These are phyloP conservation scores for Parelbella ahira DNA, from an alignment of 2,888 invertebrate species.

Conservation along the genomic window DNA sequence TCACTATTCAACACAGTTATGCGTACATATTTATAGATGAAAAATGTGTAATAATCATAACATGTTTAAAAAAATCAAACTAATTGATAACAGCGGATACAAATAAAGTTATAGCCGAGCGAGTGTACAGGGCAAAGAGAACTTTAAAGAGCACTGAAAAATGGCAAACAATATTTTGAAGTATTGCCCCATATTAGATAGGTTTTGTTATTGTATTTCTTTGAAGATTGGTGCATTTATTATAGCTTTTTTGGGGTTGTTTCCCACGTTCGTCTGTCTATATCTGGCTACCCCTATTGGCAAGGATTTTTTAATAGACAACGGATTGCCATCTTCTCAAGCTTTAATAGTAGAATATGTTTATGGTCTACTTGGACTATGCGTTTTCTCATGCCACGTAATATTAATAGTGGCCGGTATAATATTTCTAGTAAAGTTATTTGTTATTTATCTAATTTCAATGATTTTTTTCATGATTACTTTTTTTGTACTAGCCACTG, in stretches of 20 bases:
- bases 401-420: slow-evolving; percentile 32
- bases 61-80: too few relatives aligned
- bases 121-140: too few relatives aligned
- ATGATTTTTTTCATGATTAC: slow-evolving; percentile 34
- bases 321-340: neutral
- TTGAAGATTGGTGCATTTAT: slow-evolving; percentile 33
- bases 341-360: slow-evolving; percentile 1
- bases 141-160: neutral
- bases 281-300: neutral
- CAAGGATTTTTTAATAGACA: neutral
- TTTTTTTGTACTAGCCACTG: slow-evolving; percentile 31
- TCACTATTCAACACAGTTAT: too few relatives aligned
- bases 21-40: too few relatives aligned
- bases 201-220: slow-evolving; percentile 36
- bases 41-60: too few relatives aligned
- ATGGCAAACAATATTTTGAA: slow-evolving; percentile 3
- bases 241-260: slow-evolving; percentile 38
- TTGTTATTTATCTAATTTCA: slow-evolving; percentile 33
- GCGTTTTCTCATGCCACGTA: slow-evolving; percentile 31
- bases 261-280: slow-evolving; percentile 33
- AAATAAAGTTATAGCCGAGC: too few relatives aligned
- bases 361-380: slow-evolving; percentile 1
- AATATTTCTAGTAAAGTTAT: slow-evolving; percentile 28
- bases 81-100: too few relatives aligned
- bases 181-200: slow-evolving; percentile 31